phyloP scores from a whole-genome alignment of 2,113 vertebrate species.

The Nanorana parkeri region DNA sequence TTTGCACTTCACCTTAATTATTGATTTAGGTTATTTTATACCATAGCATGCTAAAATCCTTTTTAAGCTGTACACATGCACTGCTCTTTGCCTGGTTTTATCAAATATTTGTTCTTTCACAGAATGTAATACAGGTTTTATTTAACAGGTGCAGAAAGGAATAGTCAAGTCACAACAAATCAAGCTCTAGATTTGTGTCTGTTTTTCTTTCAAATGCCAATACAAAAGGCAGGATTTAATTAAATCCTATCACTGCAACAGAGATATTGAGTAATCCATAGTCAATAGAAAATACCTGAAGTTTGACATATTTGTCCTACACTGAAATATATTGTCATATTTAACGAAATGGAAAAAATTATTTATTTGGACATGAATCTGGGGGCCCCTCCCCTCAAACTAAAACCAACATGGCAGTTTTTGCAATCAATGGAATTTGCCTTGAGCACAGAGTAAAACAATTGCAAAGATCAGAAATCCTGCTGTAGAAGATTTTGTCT shows the following conservation, averaged over 20 bases:
- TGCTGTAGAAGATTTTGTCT: conserved; percentile 16
- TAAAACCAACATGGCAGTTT: not conserved
- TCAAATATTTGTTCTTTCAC: too few relatives aligned
- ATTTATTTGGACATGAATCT: conserved; percentile 15
- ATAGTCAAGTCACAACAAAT: not conserved
- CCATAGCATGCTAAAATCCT: too few relatives aligned
- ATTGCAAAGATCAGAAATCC: conserved; percentile 15
- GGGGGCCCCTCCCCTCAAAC: not conserved
- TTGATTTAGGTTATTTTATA: too few relatives aligned
- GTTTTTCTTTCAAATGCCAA: conserved; percentile 13
- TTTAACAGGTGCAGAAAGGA: not conserved
- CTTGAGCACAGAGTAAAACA: conserved; percentile 24
- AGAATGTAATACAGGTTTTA: not conserved
- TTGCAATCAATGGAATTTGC: conserved; percentile 42
- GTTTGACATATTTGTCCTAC: conserved; percentile 17
- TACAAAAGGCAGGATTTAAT: conserved; percentile 3
- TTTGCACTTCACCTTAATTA: too few relatives aligned
- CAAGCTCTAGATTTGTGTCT: not conserved
- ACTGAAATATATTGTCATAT: conserved; percentile 11
- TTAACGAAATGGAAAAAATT: conserved; percentile 19
- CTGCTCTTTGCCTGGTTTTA: too few relatives aligned
- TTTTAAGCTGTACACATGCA: too few relatives aligned
- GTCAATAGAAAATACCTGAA: conserved; percentile 25
- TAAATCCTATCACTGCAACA: not conserved
- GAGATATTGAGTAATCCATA: not conserved